These are phyloP conservation scores for Lutraria rhynchaena DNA, from an alignment of 1,140 invertebrate genomes.

Conservation along the genomic window DNA sequence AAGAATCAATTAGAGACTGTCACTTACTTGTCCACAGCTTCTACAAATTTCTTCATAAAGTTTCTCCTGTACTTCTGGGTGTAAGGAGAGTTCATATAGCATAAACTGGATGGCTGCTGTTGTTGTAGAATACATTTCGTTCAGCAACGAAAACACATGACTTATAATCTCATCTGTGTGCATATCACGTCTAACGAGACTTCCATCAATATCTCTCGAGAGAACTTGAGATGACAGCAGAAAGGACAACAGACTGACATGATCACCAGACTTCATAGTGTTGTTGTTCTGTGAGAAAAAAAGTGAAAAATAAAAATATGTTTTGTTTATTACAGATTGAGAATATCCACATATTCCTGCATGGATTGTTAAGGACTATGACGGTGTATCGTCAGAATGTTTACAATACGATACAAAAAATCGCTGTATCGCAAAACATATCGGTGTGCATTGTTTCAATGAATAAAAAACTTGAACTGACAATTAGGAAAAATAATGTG, in stretches of 20 bases:
- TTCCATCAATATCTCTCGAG: constrained; percentile 53
- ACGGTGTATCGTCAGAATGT: background rate
- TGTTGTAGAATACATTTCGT: constrained; percentile 67
- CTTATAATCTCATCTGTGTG: constrained; percentile 69
- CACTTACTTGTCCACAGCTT: background rate
- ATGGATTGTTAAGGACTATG: background rate
- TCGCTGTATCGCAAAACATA: too few species aligned
- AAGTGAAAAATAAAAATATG: too few species aligned
- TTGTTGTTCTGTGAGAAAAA: constrained; percentile 45
- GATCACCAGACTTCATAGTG: constrained; percentile 8
- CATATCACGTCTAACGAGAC: constrained; percentile 56
- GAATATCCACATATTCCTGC: background rate
- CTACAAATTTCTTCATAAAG: constrained; percentile 58
- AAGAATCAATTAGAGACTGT: too few species aligned
- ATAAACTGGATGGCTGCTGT: constrained; percentile 65
- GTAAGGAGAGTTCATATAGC: constrained; percentile 67
- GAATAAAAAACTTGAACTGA: too few species aligned
- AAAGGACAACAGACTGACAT: constrained; percentile 8
- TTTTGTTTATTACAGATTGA: too few species aligned
- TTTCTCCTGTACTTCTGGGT: constrained; percentile 63
- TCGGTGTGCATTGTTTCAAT: too few species aligned
- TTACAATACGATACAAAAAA: too few species aligned
- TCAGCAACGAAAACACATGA: constrained; percentile 64
- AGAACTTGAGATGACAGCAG: constrained; percentile 27
- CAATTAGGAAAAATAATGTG: too few species aligned